Evolutionary conservation across 30 jellyfish, hydroid and myxozoan species (phyloP).

Genomic region (Cassiopea andromeda): DNA sequence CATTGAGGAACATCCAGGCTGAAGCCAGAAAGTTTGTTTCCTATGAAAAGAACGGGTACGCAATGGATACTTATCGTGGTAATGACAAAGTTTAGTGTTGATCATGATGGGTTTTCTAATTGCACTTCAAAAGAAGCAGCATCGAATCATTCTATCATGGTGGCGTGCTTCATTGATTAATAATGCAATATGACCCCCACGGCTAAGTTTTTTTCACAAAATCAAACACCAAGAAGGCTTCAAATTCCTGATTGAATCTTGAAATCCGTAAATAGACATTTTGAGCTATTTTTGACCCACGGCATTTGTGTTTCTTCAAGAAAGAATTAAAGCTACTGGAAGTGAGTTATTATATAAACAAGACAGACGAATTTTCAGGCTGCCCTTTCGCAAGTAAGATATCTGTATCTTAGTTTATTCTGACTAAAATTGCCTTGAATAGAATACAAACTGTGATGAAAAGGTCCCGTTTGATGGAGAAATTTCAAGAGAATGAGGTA

Average conservation of each 20-base stretch:
- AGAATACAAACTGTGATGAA: too few relatives aligned
- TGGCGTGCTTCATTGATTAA: neutral
- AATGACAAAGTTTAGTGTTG: neutral
- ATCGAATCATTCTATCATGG: neutral
- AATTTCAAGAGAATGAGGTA: too few relatives aligned
- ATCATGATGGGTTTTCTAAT: neutral
- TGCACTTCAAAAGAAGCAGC: neutral
- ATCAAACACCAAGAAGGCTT: neutral
- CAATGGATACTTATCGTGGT: neutral
- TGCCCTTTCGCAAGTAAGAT: too few relatives aligned
- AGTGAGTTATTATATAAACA: too few relatives aligned
- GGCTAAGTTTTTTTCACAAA: neutral
- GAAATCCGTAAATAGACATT: neutral
- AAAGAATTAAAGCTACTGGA: too few relatives aligned
- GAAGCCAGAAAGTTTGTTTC: too few relatives aligned
- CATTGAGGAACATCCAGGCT: too few relatives aligned
- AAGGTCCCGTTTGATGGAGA: too few relatives aligned
- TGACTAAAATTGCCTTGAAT: too few relatives aligned
- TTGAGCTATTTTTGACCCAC: neutral
- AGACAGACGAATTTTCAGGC: too few relatives aligned
- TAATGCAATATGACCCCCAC: neutral
- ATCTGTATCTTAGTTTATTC: too few relatives aligned
- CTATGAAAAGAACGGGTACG: neutral
- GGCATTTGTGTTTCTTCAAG: neutral
- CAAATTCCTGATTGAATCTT: neutral